A percentile compares a stretch with the other conserved stretches of the same genome.
Conservation (phyloP, 2,888 invertebrate species). For the Drosophila prolongata region DNA sequence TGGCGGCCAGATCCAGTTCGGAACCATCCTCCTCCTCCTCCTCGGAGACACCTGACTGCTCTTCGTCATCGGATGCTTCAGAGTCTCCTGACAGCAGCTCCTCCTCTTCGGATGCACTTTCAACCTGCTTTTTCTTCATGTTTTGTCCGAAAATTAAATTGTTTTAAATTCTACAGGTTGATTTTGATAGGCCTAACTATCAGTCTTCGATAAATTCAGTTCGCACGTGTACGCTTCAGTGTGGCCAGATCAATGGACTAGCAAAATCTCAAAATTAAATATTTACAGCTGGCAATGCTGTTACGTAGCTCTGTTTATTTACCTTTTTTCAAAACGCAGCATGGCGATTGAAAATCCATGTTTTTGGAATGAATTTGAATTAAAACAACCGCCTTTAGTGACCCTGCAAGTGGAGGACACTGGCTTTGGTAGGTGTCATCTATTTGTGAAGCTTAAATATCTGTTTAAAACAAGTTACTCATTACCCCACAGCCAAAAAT, state of each 20-base stretch:
- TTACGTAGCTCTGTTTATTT: constrained; percentile 18
- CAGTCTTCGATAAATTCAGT: not conserved
- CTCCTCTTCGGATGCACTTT: constrained; percentile 35
- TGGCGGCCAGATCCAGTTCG: constrained; percentile 63
- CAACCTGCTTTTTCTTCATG: constrained; percentile 58
- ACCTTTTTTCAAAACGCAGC: constrained; percentile 9
- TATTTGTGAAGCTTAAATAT: too few relatives aligned
- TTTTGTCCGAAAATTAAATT: constrained; percentile 7
- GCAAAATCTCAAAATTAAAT: not conserved
- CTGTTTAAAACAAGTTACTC: not conserved
- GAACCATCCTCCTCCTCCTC: constrained; percentile 30
- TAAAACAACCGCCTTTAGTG: constrained; percentile 81
- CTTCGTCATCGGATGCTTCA: constrained; percentile 35
- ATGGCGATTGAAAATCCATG: constrained; percentile 33
- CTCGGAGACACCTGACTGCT: constrained; percentile 1
- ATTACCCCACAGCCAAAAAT: constrained; percentile 57
- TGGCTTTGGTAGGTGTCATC: constrained; percentile 63
- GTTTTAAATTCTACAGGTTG: constrained; percentile 2
- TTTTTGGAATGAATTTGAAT: constrained; percentile 81
- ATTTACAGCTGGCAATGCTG: not conserved
- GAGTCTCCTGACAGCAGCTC: constrained; percentile 31
- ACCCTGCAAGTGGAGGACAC: constrained; percentile 65
- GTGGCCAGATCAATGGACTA: not conserved
- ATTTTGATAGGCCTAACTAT: too few relatives aligned
- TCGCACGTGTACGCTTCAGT: constrained; percentile 23